A percentile compares a stretch with the other conserved stretches of the same genome.
Conservation (phyloP, 2,888 invertebrate genomes). For the Protodeltote pygarga region DNA sequence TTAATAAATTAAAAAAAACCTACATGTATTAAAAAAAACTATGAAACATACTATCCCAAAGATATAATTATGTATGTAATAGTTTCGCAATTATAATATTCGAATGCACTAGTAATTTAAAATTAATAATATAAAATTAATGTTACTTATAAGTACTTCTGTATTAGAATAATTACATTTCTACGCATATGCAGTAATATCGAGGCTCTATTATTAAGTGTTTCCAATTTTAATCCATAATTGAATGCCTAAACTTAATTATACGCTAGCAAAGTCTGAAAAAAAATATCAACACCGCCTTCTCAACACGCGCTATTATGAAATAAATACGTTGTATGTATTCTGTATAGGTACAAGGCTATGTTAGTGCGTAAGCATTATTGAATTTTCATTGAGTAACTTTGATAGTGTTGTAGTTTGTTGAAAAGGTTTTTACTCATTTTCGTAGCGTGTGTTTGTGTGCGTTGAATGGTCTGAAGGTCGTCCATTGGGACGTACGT, state of each 20-base stretch:
- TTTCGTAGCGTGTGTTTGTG: conserved; percentile 33
- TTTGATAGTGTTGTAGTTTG: conserved; percentile 31
- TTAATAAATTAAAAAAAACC: no score
- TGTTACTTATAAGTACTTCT: not conserved
- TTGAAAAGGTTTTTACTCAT: conserved; percentile 24
- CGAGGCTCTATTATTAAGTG: conserved; percentile 9
- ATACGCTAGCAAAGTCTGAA: conserved; percentile 18
- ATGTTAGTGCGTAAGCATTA: conserved; percentile 4
- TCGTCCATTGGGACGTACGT: conserved; percentile 62
- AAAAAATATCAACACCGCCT: conserved; percentile 28
- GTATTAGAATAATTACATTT: not conserved
- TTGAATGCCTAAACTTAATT: conserved; percentile 29
- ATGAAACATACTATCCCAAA: no score
- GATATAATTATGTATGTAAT: no score
- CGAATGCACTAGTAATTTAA: not conserved
- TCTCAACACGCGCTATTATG: conserved; percentile 16
- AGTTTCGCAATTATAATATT: not conserved
- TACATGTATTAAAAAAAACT: no score
- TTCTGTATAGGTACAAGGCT: conserved; percentile 28
- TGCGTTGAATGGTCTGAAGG: conserved; percentile 68
- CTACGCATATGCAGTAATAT: conserved; percentile 1
- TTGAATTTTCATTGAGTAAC: conserved; percentile 11
- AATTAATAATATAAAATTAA: not conserved
- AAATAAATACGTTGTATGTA: not conserved
- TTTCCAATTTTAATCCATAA: conserved; percentile 7